Evolutionary conservation across 2,113 vertebrate species (phyloP).

Genomic region (Theristicus caerulescens): DNA sequence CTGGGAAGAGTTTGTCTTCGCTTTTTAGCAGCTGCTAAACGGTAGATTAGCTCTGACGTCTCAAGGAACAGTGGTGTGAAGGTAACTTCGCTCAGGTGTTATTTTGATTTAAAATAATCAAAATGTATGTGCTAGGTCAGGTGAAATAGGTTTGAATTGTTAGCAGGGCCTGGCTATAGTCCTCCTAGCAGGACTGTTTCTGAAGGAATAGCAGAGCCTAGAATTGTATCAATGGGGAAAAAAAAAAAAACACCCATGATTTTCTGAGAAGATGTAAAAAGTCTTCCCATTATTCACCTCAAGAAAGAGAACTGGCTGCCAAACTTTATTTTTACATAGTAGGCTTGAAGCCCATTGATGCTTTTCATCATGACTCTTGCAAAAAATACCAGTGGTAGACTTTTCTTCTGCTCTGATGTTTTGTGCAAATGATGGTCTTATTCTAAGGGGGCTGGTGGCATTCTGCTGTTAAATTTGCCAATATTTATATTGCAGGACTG

Average conservation of each 20-base stretch:
- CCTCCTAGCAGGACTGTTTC: not conserved
- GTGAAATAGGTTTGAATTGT: not conserved
- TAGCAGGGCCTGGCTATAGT: not conserved
- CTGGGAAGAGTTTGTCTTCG: not conserved
- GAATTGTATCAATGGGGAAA: not conserved
- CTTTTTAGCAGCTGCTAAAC: not conserved
- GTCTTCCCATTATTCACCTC: not conserved
- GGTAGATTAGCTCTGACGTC: not conserved
- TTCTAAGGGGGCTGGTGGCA: not conserved
- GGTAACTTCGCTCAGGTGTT: not conserved
- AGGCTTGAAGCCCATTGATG: not conserved
- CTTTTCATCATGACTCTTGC: not conserved
- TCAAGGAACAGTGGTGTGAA: not conserved
- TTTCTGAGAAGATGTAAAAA: not conserved
- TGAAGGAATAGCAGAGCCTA: not conserved
- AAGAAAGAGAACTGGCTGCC: not conserved
- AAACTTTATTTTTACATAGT: not conserved
- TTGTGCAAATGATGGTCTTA: not conserved
- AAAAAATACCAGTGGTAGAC: not conserved
- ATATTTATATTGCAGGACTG: not conserved
- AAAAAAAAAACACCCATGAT: not conserved
- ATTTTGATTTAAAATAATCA: not conserved
- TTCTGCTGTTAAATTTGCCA: not conserved
- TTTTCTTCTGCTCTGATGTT: not conserved
- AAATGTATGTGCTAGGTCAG: not conserved